Base-by-base conservation (phyloP, 2,888 invertebrate genomes). In the Eristalis arbustorum region DNA sequence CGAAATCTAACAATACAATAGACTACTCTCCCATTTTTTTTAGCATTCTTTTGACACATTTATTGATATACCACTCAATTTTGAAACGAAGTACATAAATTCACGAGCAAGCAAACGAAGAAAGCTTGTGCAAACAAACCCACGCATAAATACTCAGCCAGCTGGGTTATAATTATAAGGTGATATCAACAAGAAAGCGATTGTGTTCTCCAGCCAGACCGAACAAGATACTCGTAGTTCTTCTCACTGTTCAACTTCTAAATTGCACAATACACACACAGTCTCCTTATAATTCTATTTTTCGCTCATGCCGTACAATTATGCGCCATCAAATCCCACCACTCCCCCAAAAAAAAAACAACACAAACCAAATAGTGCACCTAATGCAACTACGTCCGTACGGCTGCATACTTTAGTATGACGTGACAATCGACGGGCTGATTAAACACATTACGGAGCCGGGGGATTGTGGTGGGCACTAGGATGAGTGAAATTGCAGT, bases 281-380 rank as follows among this genome's bases (percentile, higher is more conserved):
- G 72, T 68, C 69, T 42, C 49, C 69, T 77, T 77, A 82, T 82
- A 82, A 82, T 74, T 85, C 74, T 71, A 81, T 64, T 81, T 77
- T 64, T 49, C 69, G 56, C 82, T 74, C 66, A 64, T 74, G 73
- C 69, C 84, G 75, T 80, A 76, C 88, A 88, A 88, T 88, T 88
- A 88, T 83, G 88, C 69, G 77, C 80, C 88, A 88, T 88, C 77
- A 88, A 88, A 84, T 59, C 69, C 76, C 73, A 76, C 79, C 88
- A 88, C 88, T 84, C 84, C 88, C 80, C 49, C 63, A 75, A 83
- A 75, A 83, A 11, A 71, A 40, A 14, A n/a, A n/a, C n/a, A n/a
- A n/a, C n/a, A n/a, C n/a, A 69, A 69, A 73, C 59, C 66, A 67
- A 61, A 75, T 57, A 40, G 22, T 37, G 25, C 31, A 68, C 63